Evolutionary conservation across 2,888 invertebrate genomes (phyloP), one percentile per base, ranked within the genome.

Genomic region (Eristalinus aeneus): DNA sequence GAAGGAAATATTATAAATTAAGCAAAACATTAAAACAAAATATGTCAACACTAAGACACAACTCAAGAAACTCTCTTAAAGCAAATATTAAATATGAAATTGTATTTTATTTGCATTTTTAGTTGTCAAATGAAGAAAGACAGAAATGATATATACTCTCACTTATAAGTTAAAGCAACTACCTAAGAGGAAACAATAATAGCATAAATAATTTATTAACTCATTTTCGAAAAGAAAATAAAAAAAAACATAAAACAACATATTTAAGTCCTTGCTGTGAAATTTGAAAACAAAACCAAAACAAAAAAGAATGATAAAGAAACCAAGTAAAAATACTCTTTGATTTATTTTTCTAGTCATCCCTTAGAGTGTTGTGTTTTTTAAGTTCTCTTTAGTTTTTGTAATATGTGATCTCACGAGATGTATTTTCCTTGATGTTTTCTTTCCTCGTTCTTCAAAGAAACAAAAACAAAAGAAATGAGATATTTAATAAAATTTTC

Each of bases 181-280:
- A 88, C 77, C 74, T 81, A 87, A 86, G 76, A 77, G 69, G 73
- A 88, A 79, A 82, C 77, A 82, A 86, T 86, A 87, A 80, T 83
- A 79, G 76, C 67, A 88, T 78, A 73, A 81, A 39, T 74, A 88
- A 76, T 79, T 82, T 81, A 73, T 79, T 87, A 72, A 76, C 61
- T 77, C 81, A 60, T 72, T 76, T 67, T 23, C 56, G 23, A 56
- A 12, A 56, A 23, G 23, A 34, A 65, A 71, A 46, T 32, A 77
- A 56, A 27, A 63, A n/a, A 73, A 36, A 46, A 77, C 81, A 77
- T 53, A 75, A 67, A 75, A 71, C 68, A 68, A 67, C 46, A 77
- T 71, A 88, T 46, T 46, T 46, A 46, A 82, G 88, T 88, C 89
- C 88, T 89, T 89, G 89, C 83, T 87, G 87, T 87, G 87, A 87